Conservation (phyloP, 2,888 invertebrate genomes). For the Crossocerus cetratus region DNA sequence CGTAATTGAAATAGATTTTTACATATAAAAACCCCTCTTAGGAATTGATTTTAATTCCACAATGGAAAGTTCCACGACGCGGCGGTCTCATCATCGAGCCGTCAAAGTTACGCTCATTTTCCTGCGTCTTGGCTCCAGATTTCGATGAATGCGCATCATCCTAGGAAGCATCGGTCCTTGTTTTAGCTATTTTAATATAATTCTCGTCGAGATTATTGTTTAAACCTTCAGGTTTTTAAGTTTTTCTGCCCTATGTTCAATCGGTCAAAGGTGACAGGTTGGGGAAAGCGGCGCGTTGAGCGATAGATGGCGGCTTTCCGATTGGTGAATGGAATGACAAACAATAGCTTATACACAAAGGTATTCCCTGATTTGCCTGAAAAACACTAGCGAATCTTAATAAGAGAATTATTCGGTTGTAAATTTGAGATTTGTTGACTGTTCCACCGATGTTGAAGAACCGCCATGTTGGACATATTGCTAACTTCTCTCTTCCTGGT, state of each 20-base stretch:
- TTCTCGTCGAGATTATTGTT: background rate
- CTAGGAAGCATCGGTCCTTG: conserved; percentile 6
- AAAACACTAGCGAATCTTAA: background rate
- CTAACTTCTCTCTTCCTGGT: conserved; percentile 46
- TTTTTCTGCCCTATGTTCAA: conserved; percentile 24
- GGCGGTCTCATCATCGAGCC: conserved; percentile 8
- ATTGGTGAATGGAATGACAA: background rate
- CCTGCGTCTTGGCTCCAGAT: background rate
- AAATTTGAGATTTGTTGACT: conserved; percentile 24
- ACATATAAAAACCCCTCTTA: conserved; percentile 4
- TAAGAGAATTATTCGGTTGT: background rate
- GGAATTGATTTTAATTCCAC: conserved; percentile 31
- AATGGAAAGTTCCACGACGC: conserved; percentile 16
- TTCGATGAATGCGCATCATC: background rate
- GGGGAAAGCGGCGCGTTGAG: conserved; percentile 1
- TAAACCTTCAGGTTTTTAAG: conserved; percentile 27
- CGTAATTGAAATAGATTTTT: background rate
- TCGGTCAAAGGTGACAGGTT: conserved; percentile 13
- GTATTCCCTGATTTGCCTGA: background rate
- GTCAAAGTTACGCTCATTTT: conserved; percentile 2
- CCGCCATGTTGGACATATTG: conserved; percentile 34
- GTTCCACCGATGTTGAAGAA: conserved; percentile 20
- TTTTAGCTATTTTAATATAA: conserved; percentile 1
- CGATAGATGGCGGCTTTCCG: background rate
- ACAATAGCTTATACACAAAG: background rate